Base-by-base conservation (phyloP, 2,113 vertebrate genomes). In the Columba livia region DNA sequence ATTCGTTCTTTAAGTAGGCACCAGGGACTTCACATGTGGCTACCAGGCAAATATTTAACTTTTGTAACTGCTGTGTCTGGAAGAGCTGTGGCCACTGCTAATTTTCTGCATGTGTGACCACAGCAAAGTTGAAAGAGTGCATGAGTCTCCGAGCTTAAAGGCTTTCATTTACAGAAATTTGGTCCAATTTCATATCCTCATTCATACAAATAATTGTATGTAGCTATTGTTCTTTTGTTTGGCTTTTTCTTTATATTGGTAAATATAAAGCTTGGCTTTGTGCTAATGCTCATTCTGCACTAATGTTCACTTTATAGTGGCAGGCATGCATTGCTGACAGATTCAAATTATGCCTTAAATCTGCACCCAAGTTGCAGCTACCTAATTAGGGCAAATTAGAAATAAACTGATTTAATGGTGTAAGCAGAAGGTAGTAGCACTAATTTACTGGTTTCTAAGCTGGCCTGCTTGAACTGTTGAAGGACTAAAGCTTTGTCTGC, bases 211-310 rank as follows among this genome's bases (percentile, higher is more conserved):
- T 78, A 71, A 90, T 85, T 97, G 19, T 65, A 23, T 75, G 51
- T 64, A 42, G 56, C 73, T 90, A 61, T 92, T 94, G 72, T 95
- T 93, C 80, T 79, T 79, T 85, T 73, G 38, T 92, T 93, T 89
- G 80, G 25, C 29, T 90, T 88, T 92, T 88, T 58, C 86, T 86
- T 90, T 71, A 12, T 71, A 23, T 44, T 90, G 56, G 57, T 67
- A 60, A 93, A 65, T 72, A 34, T 0, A 50, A 56, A 90, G 77
- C 61, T 81, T 71, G 70, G 48, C 69, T 94, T 75, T 94, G 38
- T 86, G 56, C 47, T 87, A 75, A 3, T 85, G 65, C 62, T 88
- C 3, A 1, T 19, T 88, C 64, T 72, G 47, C 64, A 6, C 47
- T 66, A 42, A 47, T 0, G 2, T 51, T 95, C 32, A 6, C 34